Conservation (phyloP, 2,113 vertebrate species). For the Leucoraja erinaceus region DNA sequence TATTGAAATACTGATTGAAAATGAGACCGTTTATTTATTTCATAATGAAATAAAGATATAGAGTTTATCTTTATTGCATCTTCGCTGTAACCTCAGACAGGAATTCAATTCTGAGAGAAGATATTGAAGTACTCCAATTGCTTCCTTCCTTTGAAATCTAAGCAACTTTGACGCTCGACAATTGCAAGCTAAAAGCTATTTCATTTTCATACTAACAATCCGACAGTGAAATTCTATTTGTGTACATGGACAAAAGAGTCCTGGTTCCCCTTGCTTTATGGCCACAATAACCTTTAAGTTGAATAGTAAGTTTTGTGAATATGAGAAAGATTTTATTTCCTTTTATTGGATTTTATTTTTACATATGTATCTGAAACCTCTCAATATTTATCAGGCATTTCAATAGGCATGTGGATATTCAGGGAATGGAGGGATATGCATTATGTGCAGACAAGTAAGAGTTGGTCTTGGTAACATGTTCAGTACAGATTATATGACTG, state of each 20-base stretch:
- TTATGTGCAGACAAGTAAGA: no score
- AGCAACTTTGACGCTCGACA: neutral
- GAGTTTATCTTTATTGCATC: neutral
- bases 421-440: no score
- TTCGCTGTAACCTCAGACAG: neutral
- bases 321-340: neutral
- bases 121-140: neutral
- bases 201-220: neutral
- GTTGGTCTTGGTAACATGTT: no score
- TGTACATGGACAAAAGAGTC: neutral
- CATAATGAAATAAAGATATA: neutral
- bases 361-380: neutral
- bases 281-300: neutral
- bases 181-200: neutral
- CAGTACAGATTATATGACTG: no score
- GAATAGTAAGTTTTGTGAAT: slow-evolving; percentile 4
- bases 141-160: neutral
- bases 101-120: neutral
- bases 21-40: neutral
- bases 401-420: no score
- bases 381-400: no score
- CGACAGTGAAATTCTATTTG: neutral
- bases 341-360: neutral
- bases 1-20: neutral
- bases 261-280: neutral